These are phyloP conservation scores for Pseudoips prasinana DNA, from an alignment of 2,888 invertebrate species.

Conservation along the genomic window DNA sequence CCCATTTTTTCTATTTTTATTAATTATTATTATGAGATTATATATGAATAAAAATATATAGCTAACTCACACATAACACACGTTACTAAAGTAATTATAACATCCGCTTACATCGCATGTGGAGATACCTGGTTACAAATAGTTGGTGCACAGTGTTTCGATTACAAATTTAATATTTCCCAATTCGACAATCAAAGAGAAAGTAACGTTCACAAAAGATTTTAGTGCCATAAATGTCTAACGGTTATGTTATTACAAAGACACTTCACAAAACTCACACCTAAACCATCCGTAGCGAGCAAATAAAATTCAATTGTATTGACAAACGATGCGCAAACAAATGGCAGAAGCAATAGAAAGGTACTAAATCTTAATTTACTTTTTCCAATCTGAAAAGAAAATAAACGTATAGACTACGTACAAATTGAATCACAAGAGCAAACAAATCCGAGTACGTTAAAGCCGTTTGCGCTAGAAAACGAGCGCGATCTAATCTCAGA, in stretches of 20 bases:
- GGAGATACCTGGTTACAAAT: too few relatives aligned
- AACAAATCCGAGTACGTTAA: constrained; percentile 54
- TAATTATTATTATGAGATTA: too few relatives aligned
- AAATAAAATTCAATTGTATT: constrained; percentile 27
- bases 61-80: too few relatives aligned
- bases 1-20: too few relatives aligned
- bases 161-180: too few relatives aligned
- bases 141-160: too few relatives aligned
- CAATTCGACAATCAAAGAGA: constrained; percentile 1
- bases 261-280: constrained; percentile 19
- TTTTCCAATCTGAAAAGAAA: constrained; percentile 42
- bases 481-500: constrained; percentile 68
- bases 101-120: too few relatives aligned
- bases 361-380: constrained; percentile 44
- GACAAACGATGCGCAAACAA: constrained; percentile 22
- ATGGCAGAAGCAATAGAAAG: constrained; percentile 18
- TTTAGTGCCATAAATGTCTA: constrained; percentile 4
- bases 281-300: constrained; percentile 7
- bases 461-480: constrained; percentile 65
- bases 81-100: too few relatives aligned
- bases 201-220: constrained; percentile 1
- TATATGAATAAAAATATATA: too few relatives aligned
- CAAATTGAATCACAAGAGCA: constrained; percentile 51
- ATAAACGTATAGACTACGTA: constrained; percentile 31
- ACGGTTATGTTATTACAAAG: constrained; percentile 10